phyloP scores from a whole-genome alignment of 2,113 vertebrate species.

The Irena cyanogastra region DNA sequence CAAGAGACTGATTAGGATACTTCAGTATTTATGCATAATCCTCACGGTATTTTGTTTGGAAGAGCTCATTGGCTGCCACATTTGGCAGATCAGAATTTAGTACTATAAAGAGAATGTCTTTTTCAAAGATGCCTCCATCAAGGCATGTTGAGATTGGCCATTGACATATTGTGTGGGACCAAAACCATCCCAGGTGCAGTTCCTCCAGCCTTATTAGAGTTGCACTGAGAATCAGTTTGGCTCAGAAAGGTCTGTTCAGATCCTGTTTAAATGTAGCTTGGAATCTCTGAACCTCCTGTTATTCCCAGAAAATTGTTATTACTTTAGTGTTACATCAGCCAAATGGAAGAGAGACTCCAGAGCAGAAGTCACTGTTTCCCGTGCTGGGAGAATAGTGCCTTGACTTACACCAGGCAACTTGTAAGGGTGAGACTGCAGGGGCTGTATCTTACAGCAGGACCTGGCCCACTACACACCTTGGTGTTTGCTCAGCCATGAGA shows the following conservation, averaged over 20 bases:
- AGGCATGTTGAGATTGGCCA: background rate
- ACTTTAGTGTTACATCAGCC: background rate
- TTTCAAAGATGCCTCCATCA: background rate
- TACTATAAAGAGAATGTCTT: background rate
- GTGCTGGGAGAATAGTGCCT: background rate
- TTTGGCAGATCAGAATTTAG: conserved; percentile 21
- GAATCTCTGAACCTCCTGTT: background rate
- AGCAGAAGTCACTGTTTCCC: background rate
- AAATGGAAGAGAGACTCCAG: background rate
- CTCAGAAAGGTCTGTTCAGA: background rate
- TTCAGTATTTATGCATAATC: conserved; percentile 4
- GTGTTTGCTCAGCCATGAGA: background rate
- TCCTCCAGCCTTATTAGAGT: background rate
- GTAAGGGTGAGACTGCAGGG: background rate
- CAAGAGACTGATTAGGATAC: conserved; percentile 21
- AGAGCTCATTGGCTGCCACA: background rate
- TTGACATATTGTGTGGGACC: background rate
- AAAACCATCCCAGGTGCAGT: background rate
- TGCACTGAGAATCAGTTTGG: background rate
- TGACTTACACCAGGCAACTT: background rate
- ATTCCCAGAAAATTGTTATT: background rate
- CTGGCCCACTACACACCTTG: background rate
- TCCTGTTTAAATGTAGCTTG: background rate
- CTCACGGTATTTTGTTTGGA: background rate
- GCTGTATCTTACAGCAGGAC: background rate